Percentiles rank a stretch among this genome's conserved stretches.
These are phyloP conservation scores for Dallia pectoralis DNA, from an alignment of 2,797 vertebrate genomes.

Conservation along the genomic window DNA sequence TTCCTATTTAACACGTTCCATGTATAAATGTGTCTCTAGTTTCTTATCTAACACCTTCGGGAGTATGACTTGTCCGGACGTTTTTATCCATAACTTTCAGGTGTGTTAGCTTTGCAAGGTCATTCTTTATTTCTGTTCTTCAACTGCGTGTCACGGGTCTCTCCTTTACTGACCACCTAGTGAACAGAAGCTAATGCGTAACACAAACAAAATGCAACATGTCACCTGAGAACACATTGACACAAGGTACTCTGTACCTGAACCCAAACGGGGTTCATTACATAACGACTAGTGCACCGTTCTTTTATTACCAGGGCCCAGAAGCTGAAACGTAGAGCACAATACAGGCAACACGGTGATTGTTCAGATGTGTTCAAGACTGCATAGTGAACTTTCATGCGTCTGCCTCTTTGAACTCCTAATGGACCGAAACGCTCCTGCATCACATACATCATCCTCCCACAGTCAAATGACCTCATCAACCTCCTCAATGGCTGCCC, in stretches of 20 bases:
- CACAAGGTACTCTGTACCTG: neutral
- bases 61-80: slow-evolving; percentile 35
- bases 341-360: neutral
- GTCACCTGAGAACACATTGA: slow-evolving; percentile 46
- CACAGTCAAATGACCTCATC: slow-evolving; percentile 70
- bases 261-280: neutral
- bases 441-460: slow-evolving; percentile 73
- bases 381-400: slow-evolving; percentile 22
- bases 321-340: neutral
- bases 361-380: slow-evolving; percentile 22
- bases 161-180: slow-evolving; percentile 19
- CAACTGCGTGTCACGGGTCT: slow-evolving; percentile 39
- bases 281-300: neutral
- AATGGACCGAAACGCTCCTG: slow-evolving; percentile 58
- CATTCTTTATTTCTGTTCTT: slow-evolving; percentile 35
- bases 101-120: slow-evolving; percentile 12
- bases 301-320: neutral
- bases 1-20: too few relatives aligned
- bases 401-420: slow-evolving; percentile 51
- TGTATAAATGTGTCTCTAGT: slow-evolving; percentile 48
- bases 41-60: slow-evolving; percentile 35
- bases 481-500: slow-evolving; percentile 62
- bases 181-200: slow-evolving; percentile 37
- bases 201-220: slow-evolving; percentile 38
- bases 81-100: neutral